Conservation (phyloP, 2,797 vertebrate genomes). For the Merluccius polli region DNA sequence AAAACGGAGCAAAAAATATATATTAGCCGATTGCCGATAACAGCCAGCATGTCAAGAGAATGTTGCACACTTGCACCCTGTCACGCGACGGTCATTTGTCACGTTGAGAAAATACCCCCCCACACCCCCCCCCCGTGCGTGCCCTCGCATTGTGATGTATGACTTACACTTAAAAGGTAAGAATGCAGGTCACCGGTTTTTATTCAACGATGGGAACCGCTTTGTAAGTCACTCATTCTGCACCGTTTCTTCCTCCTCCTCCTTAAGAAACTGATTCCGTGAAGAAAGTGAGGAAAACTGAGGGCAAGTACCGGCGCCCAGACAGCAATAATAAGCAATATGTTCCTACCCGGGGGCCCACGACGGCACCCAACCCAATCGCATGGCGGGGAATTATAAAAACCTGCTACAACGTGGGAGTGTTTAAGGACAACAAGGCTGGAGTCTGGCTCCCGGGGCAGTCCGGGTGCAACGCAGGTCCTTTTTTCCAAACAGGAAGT, state of each 20-base stretch:
- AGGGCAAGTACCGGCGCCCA: slow-evolving; percentile 25
- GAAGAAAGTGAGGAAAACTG: slow-evolving; percentile 24
- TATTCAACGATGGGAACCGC: not conserved
- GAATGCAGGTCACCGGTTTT: slow-evolving; percentile 15
- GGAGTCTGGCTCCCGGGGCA: slow-evolving; percentile 43
- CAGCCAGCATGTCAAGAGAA: slow-evolving; percentile 28
- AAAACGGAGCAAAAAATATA: slow-evolving; percentile 56
- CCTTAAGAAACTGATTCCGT: not conserved
- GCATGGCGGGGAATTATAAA: slow-evolving; percentile 42
- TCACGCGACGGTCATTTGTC: slow-evolving; percentile 36
- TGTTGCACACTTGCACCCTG: slow-evolving; percentile 24
- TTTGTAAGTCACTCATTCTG: slow-evolving; percentile 14
- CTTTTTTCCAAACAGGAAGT: slow-evolving; percentile 34
- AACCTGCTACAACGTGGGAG: slow-evolving; percentile 41
- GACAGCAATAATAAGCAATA: slow-evolving; percentile 39
- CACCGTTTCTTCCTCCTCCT: slow-evolving; percentile 1
- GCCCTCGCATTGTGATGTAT: not conserved
- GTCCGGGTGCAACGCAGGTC: slow-evolving; percentile 22
- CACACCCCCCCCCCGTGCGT: no score
- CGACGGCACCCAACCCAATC: slow-evolving; percentile 25
- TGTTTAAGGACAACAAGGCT: slow-evolving; percentile 56
- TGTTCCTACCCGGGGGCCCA: slow-evolving; percentile 25
- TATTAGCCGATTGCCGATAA: slow-evolving; percentile 52
- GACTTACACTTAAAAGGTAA: not conserved
- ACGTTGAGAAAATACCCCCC: not conserved